Percentiles rank a stretch among this genome's conserved stretches.
These are phyloP conservation scores for Pogonognathellus flavescens DNA, from an alignment of 1,140 invertebrate species.

Conservation along the genomic window DNA sequence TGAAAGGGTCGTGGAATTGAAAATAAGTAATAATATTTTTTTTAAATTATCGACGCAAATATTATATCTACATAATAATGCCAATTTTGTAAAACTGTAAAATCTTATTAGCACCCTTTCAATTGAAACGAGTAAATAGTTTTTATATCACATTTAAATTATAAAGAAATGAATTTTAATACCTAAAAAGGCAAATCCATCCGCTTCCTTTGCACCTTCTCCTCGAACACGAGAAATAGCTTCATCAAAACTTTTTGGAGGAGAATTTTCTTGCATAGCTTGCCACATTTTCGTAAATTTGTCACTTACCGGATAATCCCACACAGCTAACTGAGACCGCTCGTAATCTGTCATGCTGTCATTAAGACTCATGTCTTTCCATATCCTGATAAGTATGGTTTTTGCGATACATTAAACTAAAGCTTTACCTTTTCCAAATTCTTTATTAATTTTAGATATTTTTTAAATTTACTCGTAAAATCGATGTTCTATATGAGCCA, in stretches of 20 bases:
- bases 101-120: too few relatives aligned
- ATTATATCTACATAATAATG: too few relatives aligned
- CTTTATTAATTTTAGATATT: background rate
- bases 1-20: too few relatives aligned
- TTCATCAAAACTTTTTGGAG: conserved; percentile 83
- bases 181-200: conserved; percentile 94
- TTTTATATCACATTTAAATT: too few relatives aligned
- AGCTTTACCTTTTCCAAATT: background rate
- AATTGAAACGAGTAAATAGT: too few relatives aligned
- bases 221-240: conserved; percentile 84
- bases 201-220: conserved; percentile 74
- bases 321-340: conserved; percentile 93
- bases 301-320: conserved; percentile 98
- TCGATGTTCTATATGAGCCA: conserved; percentile 93
- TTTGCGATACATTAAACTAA: too few relatives aligned
- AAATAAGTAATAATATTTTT: too few relatives aligned
- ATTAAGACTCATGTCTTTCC: conserved; percentile 97
- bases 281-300: conserved; percentile 99
- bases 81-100: too few relatives aligned
- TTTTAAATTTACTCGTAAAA: conserved; percentile 87
- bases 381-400: too few relatives aligned
- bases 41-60: too few relatives aligned
- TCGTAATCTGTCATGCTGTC: conserved; percentile 91
- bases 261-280: conserved; percentile 90
- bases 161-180: too few relatives aligned